A percentile compares a stretch with the other conserved stretches of the same genome.
These are phyloP conservation scores for Ceryle rudis DNA, from an alignment of 2,797 vertebrate genomes.

Conservation along the genomic window DNA sequence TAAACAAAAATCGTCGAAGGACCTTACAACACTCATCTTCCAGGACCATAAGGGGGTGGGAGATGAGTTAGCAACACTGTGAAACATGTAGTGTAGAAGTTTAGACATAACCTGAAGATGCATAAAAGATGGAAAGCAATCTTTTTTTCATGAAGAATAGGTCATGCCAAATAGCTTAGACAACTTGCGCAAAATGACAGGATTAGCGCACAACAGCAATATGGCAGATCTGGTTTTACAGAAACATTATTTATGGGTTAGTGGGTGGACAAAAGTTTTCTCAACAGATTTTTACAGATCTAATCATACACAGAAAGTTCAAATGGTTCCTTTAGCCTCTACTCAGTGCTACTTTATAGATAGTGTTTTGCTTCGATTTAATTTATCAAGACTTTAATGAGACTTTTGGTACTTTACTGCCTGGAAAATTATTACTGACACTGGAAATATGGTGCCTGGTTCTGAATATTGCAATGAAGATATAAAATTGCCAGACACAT, in stretches of 20 bases:
- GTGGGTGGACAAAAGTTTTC: neutral
- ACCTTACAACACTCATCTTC: neutral
- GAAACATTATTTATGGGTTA: constrained; percentile 11
- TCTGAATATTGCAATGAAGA: constrained; percentile 26
- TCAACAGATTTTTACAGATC: constrained; percentile 12
- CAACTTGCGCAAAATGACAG: neutral
- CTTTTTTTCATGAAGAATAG: neutral
- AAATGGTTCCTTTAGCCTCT: neutral
- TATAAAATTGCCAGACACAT: constrained; percentile 27
- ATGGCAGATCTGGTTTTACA: neutral
- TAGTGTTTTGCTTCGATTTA: neutral
- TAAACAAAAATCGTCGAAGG: neutral
- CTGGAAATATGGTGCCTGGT: constrained; percentile 52
- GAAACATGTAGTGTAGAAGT: neutral
- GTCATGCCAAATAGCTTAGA: neutral
- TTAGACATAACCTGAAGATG: neutral
- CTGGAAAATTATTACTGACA: constrained; percentile 44
- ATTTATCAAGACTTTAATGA: constrained; percentile 5
- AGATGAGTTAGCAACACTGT: neutral
- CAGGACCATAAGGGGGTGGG: neutral
- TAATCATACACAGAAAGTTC: neutral
- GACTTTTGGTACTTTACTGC: constrained; percentile 27
- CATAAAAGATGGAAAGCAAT: neutral
- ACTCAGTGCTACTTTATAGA: neutral
- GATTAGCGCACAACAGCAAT: neutral